phyloP scores from a whole-genome alignment of 2,888 invertebrate species.

The Agrochola litura region DNA sequence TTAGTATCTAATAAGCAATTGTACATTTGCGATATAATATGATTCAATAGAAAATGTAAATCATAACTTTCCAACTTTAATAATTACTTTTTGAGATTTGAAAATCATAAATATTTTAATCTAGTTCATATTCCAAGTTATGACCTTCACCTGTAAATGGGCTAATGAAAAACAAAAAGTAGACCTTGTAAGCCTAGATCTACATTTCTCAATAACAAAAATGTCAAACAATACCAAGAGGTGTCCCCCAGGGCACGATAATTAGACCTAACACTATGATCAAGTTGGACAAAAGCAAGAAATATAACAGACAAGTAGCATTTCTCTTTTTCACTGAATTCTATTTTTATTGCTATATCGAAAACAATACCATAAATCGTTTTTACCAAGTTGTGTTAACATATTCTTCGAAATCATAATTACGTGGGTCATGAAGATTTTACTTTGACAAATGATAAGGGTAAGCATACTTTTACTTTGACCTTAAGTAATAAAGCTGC shows the following conservation, averaged over 20 bases:
- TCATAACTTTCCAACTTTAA: neutral
- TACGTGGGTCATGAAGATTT: neutral
- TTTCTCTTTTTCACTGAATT: neutral
- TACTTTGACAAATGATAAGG: too few species aligned
- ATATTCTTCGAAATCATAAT: neutral
- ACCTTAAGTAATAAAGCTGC: slow-evolving; percentile 1
- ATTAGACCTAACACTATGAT: slow-evolving; percentile 15
- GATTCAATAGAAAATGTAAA: neutral
- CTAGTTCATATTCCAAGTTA: neutral
- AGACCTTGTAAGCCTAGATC: neutral
- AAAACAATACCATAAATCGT: neutral
- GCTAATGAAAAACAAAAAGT: neutral
- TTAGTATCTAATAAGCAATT: neutral
- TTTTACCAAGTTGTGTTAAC: neutral
- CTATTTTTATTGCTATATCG: neutral
- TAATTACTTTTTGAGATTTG: neutral
- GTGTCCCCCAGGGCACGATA: slow-evolving; percentile 23
- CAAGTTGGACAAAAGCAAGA: neutral
- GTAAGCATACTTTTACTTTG: neutral
- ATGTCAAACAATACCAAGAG: neutral
- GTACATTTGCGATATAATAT: too few species aligned
- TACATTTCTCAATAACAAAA: neutral
- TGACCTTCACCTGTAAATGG: neutral
- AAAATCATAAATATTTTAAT: neutral
- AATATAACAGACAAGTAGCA: neutral